Evolutionary conservation across 2,113 vertebrate species (phyloP).

Genomic region (Harpagus bidentatus): DNA sequence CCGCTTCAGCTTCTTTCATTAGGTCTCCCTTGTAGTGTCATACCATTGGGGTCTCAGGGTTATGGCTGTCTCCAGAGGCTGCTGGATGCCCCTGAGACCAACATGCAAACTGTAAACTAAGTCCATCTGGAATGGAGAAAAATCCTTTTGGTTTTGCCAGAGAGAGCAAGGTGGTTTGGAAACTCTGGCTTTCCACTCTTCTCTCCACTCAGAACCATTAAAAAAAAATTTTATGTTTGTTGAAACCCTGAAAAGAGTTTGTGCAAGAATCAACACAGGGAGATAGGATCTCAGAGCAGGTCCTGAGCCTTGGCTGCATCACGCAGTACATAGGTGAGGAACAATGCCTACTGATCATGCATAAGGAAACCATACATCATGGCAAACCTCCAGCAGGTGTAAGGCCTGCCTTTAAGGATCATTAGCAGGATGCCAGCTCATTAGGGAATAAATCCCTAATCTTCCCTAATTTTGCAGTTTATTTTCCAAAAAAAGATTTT

Average conservation of each 20-base stretch:
- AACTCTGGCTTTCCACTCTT: neutral
- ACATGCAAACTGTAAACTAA: neutral
- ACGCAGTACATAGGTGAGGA: neutral
- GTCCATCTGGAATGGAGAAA: neutral
- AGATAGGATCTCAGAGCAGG: neutral
- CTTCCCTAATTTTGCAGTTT: neutral
- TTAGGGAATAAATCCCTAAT: neutral
- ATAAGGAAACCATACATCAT: neutral
- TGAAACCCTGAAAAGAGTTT: neutral
- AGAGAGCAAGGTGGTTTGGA: neutral
- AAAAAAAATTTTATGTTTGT: neutral
- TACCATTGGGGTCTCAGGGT: rapidly evolving
- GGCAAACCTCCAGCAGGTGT: neutral
- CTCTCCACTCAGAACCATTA: neutral
- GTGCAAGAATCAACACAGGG: neutral
- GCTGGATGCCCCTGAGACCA: neutral
- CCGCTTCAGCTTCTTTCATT: neutral
- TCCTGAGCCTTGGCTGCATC: neutral
- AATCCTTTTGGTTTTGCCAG: neutral
- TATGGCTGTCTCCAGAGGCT: neutral
- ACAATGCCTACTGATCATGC: too few relatives aligned
- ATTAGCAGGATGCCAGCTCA: neutral
- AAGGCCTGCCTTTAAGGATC: neutral
- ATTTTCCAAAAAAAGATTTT: neutral
- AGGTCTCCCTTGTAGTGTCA: rapidly evolving